Evolutionary conservation across 2,113 vertebrate species (phyloP).

Genomic region (Sorex fumeus): DNA sequence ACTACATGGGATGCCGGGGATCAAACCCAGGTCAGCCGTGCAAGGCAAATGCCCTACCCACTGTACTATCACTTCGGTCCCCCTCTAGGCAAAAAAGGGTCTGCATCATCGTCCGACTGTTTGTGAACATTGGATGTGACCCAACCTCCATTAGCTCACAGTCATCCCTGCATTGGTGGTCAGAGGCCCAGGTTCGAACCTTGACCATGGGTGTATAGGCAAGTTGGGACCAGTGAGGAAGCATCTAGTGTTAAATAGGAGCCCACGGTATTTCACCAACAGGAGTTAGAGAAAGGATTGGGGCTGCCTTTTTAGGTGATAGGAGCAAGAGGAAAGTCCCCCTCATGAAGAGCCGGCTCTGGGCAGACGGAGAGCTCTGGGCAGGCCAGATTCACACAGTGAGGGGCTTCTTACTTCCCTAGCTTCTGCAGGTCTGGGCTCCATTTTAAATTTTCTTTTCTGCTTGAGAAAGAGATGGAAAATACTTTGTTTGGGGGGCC

Average conservation of each 20-base stretch:
- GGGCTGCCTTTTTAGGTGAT: background rate
- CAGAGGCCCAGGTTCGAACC: background rate
- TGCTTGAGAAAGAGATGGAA: slow-evolving; percentile 46
- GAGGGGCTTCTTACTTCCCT: background rate
- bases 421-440: background rate
- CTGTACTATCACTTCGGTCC: no score
- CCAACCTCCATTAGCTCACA: background rate
- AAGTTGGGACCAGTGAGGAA: background rate
- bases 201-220: background rate
- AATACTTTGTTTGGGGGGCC: background rate
- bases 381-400: background rate
- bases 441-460: slow-evolving; percentile 70
- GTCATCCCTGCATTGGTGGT: background rate
- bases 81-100: no score
- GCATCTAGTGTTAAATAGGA: background rate
- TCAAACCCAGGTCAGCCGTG: no score
- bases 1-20: no score
- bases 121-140: background rate
- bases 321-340: background rate
- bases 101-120: background rate
- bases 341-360: no score
- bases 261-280: background rate
- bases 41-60: no score
- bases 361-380: background rate
- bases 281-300: background rate